Evolutionary conservation across 1,140 invertebrate genomes (phyloP), one percentile per base, ranked within the genome.

Genomic region (Drosophila bifasciata): DNA sequence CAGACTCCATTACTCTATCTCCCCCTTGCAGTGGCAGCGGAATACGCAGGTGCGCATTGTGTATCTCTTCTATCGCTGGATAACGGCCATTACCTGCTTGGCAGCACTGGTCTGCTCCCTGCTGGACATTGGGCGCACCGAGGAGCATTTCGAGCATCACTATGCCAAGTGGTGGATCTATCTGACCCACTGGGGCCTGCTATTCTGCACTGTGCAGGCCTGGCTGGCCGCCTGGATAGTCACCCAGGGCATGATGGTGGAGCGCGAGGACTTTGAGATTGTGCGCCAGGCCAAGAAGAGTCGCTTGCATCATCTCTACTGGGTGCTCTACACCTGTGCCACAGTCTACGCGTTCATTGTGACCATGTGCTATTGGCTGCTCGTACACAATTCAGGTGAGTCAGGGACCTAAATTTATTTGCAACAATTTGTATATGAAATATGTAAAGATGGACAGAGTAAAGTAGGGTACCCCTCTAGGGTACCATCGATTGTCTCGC

Each of bases 121-220:
- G 4, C 92, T 93, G 21, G 93, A 94, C 63, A 75, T 93, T 32
- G 89, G 91, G 5, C 86, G 92, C 39, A 86, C 91, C 0, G 90
- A 92, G 48, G 89, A 92, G 52, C 90, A 90, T 44, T 86, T 76
- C 32, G 88, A 91, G 63, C 81, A 92, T 55, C 91, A 92, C 66
- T 91, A 91, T 75, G 71, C 90, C 9, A 93, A 93, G 72, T 95
- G 94, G 94, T 92, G 93, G 41, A 94, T 95, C 43, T 95, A 94
- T 72, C 80, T 95, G n/a, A 95, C 95, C 9, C 93, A 95, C 73
- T 95, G 95, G 94, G 94, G 94, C 9, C 90, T 94, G 57, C 75
- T 92, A 0, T 75, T 93, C 0, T 94, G 94, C 28, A 83, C 92
- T 0, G 61, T 86, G 0, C 94, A 92, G 58, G 90, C 49, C 52